Evolutionary conservation across 2,113 vertebrate genomes (phyloP), one percentile per base, ranked within the genome.

Genomic region (Prunella fulvescens): DNA sequence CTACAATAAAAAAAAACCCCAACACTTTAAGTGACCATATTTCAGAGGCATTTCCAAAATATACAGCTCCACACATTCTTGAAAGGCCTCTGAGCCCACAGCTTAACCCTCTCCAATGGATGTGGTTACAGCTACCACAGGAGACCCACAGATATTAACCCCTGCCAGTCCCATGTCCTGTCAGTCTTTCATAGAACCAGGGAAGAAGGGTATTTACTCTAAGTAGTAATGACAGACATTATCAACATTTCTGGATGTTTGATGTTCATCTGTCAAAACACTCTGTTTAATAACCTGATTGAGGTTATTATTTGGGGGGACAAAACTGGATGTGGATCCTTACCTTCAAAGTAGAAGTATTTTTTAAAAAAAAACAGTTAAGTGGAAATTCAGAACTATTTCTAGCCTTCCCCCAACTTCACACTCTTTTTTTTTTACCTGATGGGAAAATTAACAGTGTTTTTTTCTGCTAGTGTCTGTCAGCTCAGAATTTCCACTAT

Each of bases 1-100:
- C 62, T 47, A 23, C 39, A 89, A 88, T 60, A 81, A 71, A 28
- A 60, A 25, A 44, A 24, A 47, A 69, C 13, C 14, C 22, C 79
- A 74, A 91, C n/a, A 86, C 8, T 78, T 48, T 57, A 85, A 93
- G 83, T 71, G 37, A 60, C 70, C 29, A 9, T 73, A 69, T 82
- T 95, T 93, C 86, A 57, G 66, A 50, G 64, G 60, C 24, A 87
- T 83, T 92, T 94, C 95, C 81, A 92, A 93, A 97, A 76, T 56
- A 70, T 19, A 76, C 47, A 48, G 51, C 51, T 70, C 45, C 60
- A 64, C 62, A 54, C 77, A 29, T 78, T 56, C 67, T 16, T 25
- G 1, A 81, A 94, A 83, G 60, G 54, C 67, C 69, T 65, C 88
- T 31, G 25, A 19, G 39, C 35, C 26, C 11, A 9, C n/a, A 81